Evolutionary conservation across 2,797 vertebrate species (phyloP).

Genomic region (Bryconaethiops microstoma): DNA sequence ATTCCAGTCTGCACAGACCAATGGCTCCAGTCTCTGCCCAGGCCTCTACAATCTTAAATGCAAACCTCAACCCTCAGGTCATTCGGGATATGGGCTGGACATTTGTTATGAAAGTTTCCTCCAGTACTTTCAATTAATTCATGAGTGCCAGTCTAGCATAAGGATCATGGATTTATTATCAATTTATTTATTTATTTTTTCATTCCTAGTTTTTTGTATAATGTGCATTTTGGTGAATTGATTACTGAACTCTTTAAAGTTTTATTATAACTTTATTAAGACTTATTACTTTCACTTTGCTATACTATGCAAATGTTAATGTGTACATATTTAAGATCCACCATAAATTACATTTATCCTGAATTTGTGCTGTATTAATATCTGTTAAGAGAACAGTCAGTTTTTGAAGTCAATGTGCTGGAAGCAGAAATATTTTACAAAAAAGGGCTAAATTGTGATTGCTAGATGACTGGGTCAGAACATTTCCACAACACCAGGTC

Average conservation of each 20-base stretch:
- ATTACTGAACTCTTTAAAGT: background rate
- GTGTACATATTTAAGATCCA: background rate
- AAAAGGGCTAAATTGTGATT: too few relatives aligned
- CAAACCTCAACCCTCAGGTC: constrained; percentile 20
- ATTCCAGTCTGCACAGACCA: constrained; percentile 52
- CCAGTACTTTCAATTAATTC: constrained; percentile 16
- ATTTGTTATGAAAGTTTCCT: constrained; percentile 14
- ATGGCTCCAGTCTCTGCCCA: constrained; percentile 30
- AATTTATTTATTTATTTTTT: background rate
- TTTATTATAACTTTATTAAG: too few relatives aligned
- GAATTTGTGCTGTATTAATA: too few relatives aligned
- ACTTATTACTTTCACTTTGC: background rate
- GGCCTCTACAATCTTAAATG: too few relatives aligned
- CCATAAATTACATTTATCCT: background rate
- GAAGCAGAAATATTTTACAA: too few relatives aligned
- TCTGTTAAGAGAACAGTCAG: too few relatives aligned
- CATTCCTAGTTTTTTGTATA: too few relatives aligned
- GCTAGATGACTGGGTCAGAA: too few relatives aligned
- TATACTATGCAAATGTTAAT: background rate
- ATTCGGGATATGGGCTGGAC: background rate
- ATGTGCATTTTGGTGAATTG: background rate
- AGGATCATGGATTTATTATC: background rate
- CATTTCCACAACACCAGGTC: too few relatives aligned
- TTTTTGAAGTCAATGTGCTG: too few relatives aligned
- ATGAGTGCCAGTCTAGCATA: constrained; percentile 7